Base-by-base conservation (phyloP, 2,113 vertebrate genomes). In the Ictalurus furcatus region DNA sequence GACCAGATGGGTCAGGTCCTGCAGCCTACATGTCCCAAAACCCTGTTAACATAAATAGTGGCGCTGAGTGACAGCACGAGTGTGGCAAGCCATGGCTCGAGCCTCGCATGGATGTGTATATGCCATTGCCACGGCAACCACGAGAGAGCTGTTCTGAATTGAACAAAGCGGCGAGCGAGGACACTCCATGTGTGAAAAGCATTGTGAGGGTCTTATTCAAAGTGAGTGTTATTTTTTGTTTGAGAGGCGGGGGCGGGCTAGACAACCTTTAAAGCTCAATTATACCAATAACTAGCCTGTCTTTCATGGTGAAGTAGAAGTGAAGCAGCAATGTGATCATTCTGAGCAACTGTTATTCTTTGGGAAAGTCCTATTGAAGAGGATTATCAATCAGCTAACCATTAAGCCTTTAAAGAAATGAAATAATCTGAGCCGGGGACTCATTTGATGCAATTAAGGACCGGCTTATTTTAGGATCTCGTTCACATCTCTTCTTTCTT, bases 1-100 rank as follows among this genome's bases (percentile, higher is more conserved):
- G 93, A 94, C 93, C 95, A 96, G 95, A 95, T 96, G 95, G 95
- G 37, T 90, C 85, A 89, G 92, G 90, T 94, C 93, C 92, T 94
- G 91, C 92, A 93, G 94, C 78, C 87, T 84, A 74, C 63, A 87
- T 90, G 89, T 86, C 69, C 74, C 86, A 89, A 88, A 91, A 90
- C 87, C 90, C 90, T 89, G 90, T 93, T 90, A 85, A 91, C 85
- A 91, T 89, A 92, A 82, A 79, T 76, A 87, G 85, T 54, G 76
- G 48, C 74, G 30, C 52, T 56, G 52, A 89, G 76, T 63, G 76
- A 69, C 84, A 78, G 73, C 83, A 23, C 44, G 84, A 79, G 84
- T 65, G 56, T 65, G 71, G 88, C 59, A 69, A 63, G 59, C 58
- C 84, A 79, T 71, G 84, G 73, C 74, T 80, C 76, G 19, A 69